phyloP scores from a whole-genome alignment of 2,888 invertebrate species.

The Rhorus exstirpatorius region DNA sequence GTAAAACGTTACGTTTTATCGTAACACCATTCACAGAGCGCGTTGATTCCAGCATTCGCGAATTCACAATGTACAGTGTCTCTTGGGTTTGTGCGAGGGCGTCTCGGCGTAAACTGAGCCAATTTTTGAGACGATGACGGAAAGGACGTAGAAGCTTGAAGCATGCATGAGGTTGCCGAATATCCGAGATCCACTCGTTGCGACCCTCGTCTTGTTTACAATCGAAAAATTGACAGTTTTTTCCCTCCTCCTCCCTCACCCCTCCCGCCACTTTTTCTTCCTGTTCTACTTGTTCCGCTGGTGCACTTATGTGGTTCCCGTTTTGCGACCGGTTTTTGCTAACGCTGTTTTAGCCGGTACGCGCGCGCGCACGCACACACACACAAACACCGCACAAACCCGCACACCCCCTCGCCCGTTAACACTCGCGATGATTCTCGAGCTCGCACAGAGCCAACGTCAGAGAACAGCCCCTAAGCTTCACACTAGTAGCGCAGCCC shows the following conservation, averaged over 20 bases:
- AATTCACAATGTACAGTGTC: too few relatives aligned
- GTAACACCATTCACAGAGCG: too few relatives aligned
- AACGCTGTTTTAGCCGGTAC: constrained; percentile 58
- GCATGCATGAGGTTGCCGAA: constrained; percentile 84
- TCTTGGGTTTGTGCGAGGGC: constrained; percentile 35
- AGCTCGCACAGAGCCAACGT: constrained; percentile 3
- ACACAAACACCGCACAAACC: constrained; percentile 29
- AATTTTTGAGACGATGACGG: too few relatives aligned
- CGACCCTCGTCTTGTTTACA: constrained; percentile 15
- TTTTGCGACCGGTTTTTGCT: constrained; percentile 65
- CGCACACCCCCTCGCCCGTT: constrained; percentile 32
- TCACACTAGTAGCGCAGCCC: background rate
- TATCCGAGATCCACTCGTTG: constrained; percentile 81
- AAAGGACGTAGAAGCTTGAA: constrained; percentile 82
- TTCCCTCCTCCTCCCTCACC: background rate
- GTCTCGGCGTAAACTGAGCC: constrained; percentile 70
- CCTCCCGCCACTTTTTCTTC: constrained; percentile 15
- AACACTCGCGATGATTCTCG: constrained; percentile 44
- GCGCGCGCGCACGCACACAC: constrained; percentile 24
- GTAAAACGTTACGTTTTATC: too few relatives aligned
- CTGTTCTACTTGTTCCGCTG: constrained; percentile 42
- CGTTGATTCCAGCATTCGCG: too few relatives aligned
- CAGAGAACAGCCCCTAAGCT: constrained; percentile 15
- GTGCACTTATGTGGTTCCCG: constrained; percentile 53
- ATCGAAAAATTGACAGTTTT: constrained; percentile 30